Evolutionary conservation across 2,113 vertebrate genomes (phyloP), one percentile per base, ranked within the genome.

Genomic region (Equus przewalskii): DNA sequence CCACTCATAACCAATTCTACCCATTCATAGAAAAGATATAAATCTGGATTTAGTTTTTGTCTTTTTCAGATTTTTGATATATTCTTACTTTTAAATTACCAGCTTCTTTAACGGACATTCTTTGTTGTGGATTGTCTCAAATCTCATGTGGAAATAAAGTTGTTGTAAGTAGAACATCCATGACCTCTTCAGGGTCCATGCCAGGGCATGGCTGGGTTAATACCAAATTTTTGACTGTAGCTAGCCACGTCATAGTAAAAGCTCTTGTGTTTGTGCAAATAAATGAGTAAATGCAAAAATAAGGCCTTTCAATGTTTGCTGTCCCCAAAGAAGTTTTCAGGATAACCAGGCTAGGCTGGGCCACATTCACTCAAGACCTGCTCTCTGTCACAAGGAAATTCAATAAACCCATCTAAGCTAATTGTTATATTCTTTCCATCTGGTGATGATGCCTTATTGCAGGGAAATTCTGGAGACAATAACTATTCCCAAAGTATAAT

Each of bases 401-500:
- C 21, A 41, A 22, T 46, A 64, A 82, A 69, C 13, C 11, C 36
- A 30, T 46, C 15, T 76, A 33, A 10, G 36, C 13, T 87, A 79
- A 62, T 73, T 64, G 75, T 54, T 81, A 26, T 44, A 21, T 58
- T 80, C 13, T 96, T 94, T 36, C 19, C 84, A n/a, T 92, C 9
- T 75, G n/a, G 85, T 16, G 64, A 11, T 19, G 24, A 21, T 83
- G 16, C 7, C 19, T 69, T 92, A 95, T 83, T 49, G 4, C n/a
- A 81, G 95, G 60, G 69, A 88, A 56, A 60, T 78, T 95, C 51
- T 81, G 41, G 41, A 90, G 75, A 49, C 7, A 96, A 18, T 65
- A 67, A 70, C 30, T 89, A 58, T 44, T 70, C 7, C 0, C 18
- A 69, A 86, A 95, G 14, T n/a, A 64, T 90, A 90, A 85, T 15